Evolutionary conservation across 2,113 vertebrate species (phyloP).

Genomic region (Addax nasomaculatus): DNA sequence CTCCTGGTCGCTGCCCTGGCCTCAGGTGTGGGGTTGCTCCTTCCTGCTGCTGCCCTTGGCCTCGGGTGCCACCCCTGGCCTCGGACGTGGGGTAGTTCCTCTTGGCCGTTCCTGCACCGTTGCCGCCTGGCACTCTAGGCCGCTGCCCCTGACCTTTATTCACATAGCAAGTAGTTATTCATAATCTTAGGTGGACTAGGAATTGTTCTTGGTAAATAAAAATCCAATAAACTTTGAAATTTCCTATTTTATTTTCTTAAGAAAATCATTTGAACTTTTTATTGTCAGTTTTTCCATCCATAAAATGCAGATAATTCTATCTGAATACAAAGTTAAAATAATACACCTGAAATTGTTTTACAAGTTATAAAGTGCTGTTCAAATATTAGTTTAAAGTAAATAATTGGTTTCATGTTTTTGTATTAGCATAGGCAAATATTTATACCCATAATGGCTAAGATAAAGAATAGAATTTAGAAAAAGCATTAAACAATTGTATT

Average conservation of each 20-base stretch:
- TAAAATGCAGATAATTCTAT: neutral
- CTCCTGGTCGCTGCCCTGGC: no score
- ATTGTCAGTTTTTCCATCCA: neutral
- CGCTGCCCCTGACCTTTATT: no score
- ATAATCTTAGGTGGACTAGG: neutral
- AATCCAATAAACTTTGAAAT: neutral
- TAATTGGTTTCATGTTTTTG: neutral
- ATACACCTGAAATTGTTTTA: neutral
- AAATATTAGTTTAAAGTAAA: slow-evolving; percentile 17
- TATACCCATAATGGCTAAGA: neutral
- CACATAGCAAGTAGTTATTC: neutral
- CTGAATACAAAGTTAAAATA: neutral
- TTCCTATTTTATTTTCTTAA: neutral
- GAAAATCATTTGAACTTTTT: neutral
- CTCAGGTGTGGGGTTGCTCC: no score
- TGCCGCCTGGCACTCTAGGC: no score
- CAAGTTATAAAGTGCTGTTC: neutral
- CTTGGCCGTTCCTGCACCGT: no score
- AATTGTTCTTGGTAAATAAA: neutral
- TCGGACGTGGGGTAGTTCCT: no score
- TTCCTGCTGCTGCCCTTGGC: no score
- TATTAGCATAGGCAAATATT: slow-evolving; percentile 26
- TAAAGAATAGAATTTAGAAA: neutral
- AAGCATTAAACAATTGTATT: neutral
- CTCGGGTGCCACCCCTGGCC: no score